Evolutionary conservation across 2,797 vertebrate species (phyloP), one percentile per base, ranked within the genome.

Genomic region (Alauda arvensis): DNA sequence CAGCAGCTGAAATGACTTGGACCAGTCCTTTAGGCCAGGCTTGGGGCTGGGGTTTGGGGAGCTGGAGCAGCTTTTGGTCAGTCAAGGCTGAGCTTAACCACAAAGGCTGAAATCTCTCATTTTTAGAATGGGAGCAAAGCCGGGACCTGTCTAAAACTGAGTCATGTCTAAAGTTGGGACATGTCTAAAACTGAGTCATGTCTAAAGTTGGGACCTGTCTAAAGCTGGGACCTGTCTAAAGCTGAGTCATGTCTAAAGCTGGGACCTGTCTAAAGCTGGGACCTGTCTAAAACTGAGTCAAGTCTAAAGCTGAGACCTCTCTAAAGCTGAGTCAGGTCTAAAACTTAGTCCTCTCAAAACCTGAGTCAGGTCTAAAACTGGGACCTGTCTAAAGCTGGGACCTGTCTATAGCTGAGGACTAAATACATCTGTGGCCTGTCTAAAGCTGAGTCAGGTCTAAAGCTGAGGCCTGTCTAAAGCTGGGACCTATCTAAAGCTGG

Each of bases 31-130:
- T 0, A 10, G 80, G 49, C 14, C 14, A 16, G 33, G 12, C 5
- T 5, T 10, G 8, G 53, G n/a, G 57, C n/a, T 4, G 11, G 68
- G 62, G 24, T 59, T 37, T 37, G 4, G 67, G 39, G 57, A 28
- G 45, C 15, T 33, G n/a, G 29, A 17, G 12, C 13, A 53, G 61
- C 34, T 67, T n/a, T n/a, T 4, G 19, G 3, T 6, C 7, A 21
- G 6, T 7, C 14, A 33, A 66, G 49, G 4, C 29, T 49, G 8
- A 25, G 33, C 12, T 57, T 12, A 48, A 40, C 3, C 66, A 21
- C 0, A 0, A 1, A 29, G 23, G 12, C 5, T 14, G 12, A 26
- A 53, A 60, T 3, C 1, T 31, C 31, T 46, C 12, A 2, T 24
- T 71, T 42, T 23, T 39, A 42, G 77, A 10, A 16, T 5, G 17